Percentiles rank a stretch among this genome's conserved stretches.
Conservation (phyloP, 2,797 vertebrate genomes). For the Crypturellus tataupa region DNA sequence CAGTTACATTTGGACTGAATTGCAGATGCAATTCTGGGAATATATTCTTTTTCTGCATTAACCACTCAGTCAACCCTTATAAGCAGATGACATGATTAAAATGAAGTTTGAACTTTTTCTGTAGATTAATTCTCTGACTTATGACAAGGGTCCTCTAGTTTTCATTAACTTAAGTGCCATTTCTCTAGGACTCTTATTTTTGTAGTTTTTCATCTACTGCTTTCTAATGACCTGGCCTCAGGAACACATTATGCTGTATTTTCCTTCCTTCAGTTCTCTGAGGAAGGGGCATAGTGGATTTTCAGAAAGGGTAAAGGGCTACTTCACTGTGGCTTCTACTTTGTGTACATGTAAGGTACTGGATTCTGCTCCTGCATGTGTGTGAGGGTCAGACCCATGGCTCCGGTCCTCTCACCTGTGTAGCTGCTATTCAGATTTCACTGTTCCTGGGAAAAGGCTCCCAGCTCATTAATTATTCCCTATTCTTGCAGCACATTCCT, state of each 20-base stretch:
- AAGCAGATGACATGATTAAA: conserved; percentile 69
- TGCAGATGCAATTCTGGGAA: conserved; percentile 68
- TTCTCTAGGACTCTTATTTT: conserved; percentile 57
- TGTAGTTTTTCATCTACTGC: conserved; percentile 45
- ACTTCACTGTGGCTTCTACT: neutral
- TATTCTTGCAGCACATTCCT: neutral
- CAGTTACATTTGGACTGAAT: conserved; percentile 24
- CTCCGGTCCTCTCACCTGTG: neutral
- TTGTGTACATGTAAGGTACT: neutral
- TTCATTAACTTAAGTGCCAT: conserved; percentile 73
- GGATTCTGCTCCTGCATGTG: neutral
- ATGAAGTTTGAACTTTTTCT: conserved; percentile 66
- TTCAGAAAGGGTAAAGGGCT: neutral
- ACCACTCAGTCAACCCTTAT: conserved; percentile 53
- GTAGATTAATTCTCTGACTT: conserved; percentile 65
- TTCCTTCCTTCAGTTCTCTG: neutral
- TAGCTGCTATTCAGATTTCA: neutral
- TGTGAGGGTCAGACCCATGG: neutral
- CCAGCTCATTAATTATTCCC: neutral
- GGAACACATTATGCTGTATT: neutral
- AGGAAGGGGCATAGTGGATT: neutral
- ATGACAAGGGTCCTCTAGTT: conserved; percentile 54
- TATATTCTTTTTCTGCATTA: conserved; percentile 53
- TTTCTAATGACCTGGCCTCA: conserved; percentile 50
- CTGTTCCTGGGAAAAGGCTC: neutral